A percentile compares a stretch with the other conserved stretches of the same genome.
Conservation (phyloP, 2,888 invertebrate genomes). For the Athalia cordata region DNA sequence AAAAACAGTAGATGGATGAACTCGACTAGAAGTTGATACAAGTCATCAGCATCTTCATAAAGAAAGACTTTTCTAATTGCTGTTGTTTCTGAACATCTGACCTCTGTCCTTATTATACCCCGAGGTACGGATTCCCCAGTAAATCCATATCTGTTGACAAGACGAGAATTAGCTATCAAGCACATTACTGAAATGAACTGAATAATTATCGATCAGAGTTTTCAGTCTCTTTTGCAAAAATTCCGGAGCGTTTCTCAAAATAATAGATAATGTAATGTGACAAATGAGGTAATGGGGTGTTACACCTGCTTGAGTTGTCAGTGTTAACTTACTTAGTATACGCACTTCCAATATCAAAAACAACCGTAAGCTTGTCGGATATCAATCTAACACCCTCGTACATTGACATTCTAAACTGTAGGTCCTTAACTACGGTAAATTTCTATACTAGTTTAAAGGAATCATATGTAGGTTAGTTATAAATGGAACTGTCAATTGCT, state of each 20-base stretch:
- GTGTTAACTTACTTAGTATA: conserved; percentile 88
- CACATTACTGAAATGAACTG: too few species aligned
- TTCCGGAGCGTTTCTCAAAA: too few species aligned
- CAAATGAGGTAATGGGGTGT: neutral
- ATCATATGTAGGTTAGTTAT: conserved; percentile 15
- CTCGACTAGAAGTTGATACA: conserved; percentile 90
- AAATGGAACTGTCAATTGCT: conserved; percentile 24
- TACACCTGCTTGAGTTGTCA: conserved; percentile 12
- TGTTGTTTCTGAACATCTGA: conserved; percentile 81
- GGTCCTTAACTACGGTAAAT: conserved; percentile 57
- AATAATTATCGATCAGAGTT: too few species aligned
- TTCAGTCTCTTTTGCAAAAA: too few species aligned
- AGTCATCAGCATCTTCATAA: conserved; percentile 80
- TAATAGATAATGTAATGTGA: too few species aligned
- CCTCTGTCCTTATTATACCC: conserved; percentile 88
- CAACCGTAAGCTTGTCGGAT: conserved; percentile 91
- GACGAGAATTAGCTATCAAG: conserved; percentile 43
- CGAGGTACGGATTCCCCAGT: conserved; percentile 92
- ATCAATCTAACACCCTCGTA: conserved; percentile 88
- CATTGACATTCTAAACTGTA: conserved; percentile 78
- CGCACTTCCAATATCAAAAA: conserved; percentile 92
- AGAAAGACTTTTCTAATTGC: conserved; percentile 79
- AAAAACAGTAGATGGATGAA: conserved; percentile 93
- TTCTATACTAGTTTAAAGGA: conserved; percentile 63
- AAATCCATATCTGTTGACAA: conserved; percentile 87